Percentiles rank a stretch among this genome's conserved stretches.
Evolutionary conservation across 2,113 vertebrate genomes (phyloP).

Genomic region (Saimiri boliviensis): DNA sequence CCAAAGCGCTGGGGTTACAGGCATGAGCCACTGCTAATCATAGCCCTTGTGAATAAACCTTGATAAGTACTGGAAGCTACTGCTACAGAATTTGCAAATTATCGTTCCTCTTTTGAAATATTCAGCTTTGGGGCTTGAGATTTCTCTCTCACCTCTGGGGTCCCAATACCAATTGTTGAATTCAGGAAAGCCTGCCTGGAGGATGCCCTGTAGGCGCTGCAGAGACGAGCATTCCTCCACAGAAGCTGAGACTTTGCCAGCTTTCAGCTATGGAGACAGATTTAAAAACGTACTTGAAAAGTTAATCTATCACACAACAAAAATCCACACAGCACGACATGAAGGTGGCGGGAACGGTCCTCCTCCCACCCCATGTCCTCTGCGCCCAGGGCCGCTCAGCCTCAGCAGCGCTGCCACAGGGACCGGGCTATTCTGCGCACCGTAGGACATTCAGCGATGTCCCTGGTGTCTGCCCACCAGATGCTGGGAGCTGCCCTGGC

Average conservation of each 20-base stretch:
- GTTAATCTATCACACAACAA: too few relatives aligned
- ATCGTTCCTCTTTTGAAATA: too few relatives aligned
- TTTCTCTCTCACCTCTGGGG: background rate
- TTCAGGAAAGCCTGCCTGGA: too few relatives aligned
- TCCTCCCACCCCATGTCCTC: background rate
- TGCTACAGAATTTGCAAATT: background rate
- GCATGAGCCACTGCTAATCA: background rate
- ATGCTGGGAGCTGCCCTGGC: background rate
- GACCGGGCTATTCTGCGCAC: fast-evolving
- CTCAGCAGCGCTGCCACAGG: background rate
- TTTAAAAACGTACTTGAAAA: background rate
- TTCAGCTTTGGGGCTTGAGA: background rate
- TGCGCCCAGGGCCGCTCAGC: background rate
- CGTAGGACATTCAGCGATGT: background rate
- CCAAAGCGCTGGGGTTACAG: too few relatives aligned
- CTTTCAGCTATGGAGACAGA: background rate
- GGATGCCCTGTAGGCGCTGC: background rate
- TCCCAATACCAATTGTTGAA: background rate
- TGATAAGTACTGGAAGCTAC: background rate
- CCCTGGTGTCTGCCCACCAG: background rate
- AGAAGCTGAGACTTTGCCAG: background rate
- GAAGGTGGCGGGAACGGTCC: too few relatives aligned
- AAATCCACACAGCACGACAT: background rate
- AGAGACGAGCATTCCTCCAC: background rate
- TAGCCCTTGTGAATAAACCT: background rate